A percentile compares a stretch with the other conserved stretches of the same genome.
phyloP scores from a whole-genome alignment of 1,140 invertebrate genomes.

The Cardiocondyla obscurior region DNA sequence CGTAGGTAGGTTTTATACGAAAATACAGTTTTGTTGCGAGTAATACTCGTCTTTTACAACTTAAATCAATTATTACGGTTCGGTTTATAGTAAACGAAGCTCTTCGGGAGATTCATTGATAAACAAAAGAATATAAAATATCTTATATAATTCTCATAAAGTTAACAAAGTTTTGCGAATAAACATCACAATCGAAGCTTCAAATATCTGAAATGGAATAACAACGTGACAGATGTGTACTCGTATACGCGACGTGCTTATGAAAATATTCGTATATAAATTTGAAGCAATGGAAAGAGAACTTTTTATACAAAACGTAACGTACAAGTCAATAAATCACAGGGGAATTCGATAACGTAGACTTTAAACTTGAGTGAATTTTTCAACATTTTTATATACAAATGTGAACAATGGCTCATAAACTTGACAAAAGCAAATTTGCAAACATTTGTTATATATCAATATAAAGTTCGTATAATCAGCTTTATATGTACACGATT shows the following conservation, averaged over 20 bases:
- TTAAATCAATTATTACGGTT: constrained; percentile 46
- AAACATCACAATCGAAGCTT: constrained; percentile 52
- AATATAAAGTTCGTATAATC: constrained; percentile 10
- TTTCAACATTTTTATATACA: constrained; percentile 15
- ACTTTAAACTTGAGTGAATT: not conserved
- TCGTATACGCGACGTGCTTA: not conserved
- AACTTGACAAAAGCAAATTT: constrained; percentile 26
- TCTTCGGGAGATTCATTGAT: constrained; percentile 44
- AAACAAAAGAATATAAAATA: constrained; percentile 47
- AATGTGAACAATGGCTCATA: constrained; percentile 29
- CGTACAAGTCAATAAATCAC: not conserved
- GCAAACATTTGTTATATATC: constrained; percentile 27
- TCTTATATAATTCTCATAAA: constrained; percentile 45
- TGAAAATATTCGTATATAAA: constrained; percentile 16
- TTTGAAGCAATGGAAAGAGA: not conserved
- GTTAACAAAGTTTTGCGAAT: constrained; percentile 43
- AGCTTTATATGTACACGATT: constrained; percentile 29
- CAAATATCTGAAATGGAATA: not conserved
- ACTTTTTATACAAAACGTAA: not conserved
- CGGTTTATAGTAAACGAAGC: constrained; percentile 28
- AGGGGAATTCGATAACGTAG: constrained; percentile 7
- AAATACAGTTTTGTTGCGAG: constrained; percentile 73
- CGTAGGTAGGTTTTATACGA: constrained; percentile 67
- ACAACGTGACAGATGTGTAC: not conserved
- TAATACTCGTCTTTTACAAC: constrained; percentile 52